Evolutionary conservation across 2,888 invertebrate genomes (phyloP).

Genomic region (Hirtodrosophila cameraria): DNA sequence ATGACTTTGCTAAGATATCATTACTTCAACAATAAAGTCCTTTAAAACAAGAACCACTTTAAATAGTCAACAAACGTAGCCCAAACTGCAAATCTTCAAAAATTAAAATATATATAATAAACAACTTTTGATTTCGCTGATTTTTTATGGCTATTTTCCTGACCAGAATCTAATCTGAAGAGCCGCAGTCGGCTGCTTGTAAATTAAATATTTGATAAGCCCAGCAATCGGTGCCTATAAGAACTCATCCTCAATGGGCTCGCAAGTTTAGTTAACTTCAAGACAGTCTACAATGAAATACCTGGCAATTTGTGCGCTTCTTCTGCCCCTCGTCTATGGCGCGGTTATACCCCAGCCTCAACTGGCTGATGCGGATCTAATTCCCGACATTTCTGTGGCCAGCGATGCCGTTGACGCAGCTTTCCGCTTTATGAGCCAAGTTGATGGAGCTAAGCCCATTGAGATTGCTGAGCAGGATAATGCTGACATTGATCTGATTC

Average conservation of each 20-base stretch:
- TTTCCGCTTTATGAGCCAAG: conserved; percentile 10
- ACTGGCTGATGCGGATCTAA: conserved; percentile 21
- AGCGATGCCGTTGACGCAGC: conserved; percentile 29
- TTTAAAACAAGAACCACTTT: neutral
- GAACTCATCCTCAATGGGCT: conserved; percentile 3
- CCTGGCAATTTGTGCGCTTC: conserved; percentile 56
- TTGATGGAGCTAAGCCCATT: neutral
- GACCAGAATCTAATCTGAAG: conserved; percentile 48
- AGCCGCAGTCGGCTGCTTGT: conserved; percentile 26
- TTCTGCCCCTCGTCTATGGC: conserved; percentile 66
- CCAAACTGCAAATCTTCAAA: too few species aligned
- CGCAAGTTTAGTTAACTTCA: conserved; percentile 43
- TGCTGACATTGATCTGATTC: conserved; percentile 1
- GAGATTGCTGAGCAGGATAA: too few species aligned
- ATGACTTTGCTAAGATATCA: too few species aligned
- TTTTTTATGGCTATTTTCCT: conserved; percentile 1
- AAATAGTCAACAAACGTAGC: too few species aligned
- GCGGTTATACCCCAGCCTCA: conserved; percentile 32
- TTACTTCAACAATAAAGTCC: neutral
- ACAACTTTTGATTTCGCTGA: conserved; percentile 6
- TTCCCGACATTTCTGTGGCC: conserved; percentile 47
- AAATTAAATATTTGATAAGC: conserved; percentile 54
- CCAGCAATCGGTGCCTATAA: conserved; percentile 34
- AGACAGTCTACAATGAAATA: conserved; percentile 53
- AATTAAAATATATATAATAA: neutral